A percentile compares a stretch with the other conserved stretches of the same genome.
Conservation (phyloP, 2,797 vertebrate genomes). For the Schizothorax lantsangensis region DNA sequence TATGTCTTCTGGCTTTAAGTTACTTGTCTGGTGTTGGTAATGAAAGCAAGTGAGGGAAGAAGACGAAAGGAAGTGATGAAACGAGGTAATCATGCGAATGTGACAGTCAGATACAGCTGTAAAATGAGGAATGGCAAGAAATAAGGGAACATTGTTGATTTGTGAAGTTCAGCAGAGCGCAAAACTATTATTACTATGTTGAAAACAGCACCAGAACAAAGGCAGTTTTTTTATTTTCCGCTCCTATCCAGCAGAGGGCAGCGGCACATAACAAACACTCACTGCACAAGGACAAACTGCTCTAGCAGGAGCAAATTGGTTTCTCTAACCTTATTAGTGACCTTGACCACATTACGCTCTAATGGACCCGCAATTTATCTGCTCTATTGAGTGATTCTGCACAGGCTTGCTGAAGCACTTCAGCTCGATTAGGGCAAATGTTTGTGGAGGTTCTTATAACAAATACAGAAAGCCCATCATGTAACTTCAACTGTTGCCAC, state of each 20-base stretch:
- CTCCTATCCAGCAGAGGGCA: conserved; percentile 58
- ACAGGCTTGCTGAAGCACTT: conserved; percentile 19
- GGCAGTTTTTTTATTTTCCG: background rate
- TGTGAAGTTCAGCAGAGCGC: background rate
- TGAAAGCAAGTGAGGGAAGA: conserved; percentile 25
- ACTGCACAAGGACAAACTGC: background rate
- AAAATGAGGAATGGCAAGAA: conserved; percentile 33
- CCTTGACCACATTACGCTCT: conserved; percentile 37
- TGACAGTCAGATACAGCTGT: conserved; percentile 26
- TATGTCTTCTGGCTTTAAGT: conserved; percentile 87
- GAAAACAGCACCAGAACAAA: background rate
- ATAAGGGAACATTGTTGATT: conserved; percentile 6
- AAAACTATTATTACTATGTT: background rate
- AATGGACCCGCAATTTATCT: conserved; percentile 1
- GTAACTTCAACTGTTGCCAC: background rate
- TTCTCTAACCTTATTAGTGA: conserved; percentile 33
- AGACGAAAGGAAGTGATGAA: conserved; percentile 58
- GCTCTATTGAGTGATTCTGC: background rate
- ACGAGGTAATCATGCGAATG: conserved; percentile 66
- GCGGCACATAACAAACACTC: conserved; percentile 6
- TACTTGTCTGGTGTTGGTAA: conserved; percentile 76
- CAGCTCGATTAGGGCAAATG: background rate
- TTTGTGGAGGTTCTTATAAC: background rate
- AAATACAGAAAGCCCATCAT: background rate
- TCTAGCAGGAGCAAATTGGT: background rate